phyloP scores from a whole-genome alignment of 1,140 invertebrate species.

The Metopolophium dirhodum region DNA sequence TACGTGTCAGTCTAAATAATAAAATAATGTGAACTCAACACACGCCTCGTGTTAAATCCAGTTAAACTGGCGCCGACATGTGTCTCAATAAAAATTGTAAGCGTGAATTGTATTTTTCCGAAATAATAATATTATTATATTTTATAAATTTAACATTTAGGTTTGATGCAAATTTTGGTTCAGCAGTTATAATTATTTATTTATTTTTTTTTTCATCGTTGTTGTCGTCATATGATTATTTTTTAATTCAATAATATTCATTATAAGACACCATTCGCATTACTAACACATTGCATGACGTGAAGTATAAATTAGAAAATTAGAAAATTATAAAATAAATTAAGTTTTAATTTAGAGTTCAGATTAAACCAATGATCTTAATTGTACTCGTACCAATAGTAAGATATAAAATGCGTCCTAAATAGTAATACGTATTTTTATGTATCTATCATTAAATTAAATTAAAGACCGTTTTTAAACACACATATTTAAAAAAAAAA shows the following conservation, averaged over 20 bases:
- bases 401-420: too few species aligned
- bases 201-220: background rate
- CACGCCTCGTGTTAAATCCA: background rate
- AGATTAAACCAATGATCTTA: background rate
- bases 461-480: too few species aligned
- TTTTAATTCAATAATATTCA: background rate
- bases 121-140: background rate
- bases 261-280: background rate
- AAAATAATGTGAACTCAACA: background rate
- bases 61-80: background rate
- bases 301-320: background rate
- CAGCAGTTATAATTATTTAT: background rate
- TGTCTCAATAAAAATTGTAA: background rate
- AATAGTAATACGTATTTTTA: too few species aligned
- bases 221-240: background rate
- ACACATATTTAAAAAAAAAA: background rate
- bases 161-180: background rate
- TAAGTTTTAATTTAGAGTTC: background rate
- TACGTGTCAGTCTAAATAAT: background rate
- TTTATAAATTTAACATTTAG: background rate
- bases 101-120: background rate
- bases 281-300: background rate
- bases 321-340: background rate
- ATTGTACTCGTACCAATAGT: too few species aligned
- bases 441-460: too few species aligned